Conservation (phyloP, 1,140 invertebrate genomes). For the Phocides pigmalion region DNA sequence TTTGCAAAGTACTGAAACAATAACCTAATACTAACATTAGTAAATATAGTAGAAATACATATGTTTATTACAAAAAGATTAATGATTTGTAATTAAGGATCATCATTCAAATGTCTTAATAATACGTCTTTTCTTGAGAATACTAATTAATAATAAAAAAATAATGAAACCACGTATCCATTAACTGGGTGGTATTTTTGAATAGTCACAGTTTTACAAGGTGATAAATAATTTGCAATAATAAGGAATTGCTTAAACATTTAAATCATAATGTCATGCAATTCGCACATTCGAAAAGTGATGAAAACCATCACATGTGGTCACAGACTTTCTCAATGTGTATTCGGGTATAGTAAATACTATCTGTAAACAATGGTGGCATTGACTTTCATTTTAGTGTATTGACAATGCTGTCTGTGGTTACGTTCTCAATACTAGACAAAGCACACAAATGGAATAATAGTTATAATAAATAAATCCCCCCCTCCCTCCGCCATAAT, state of each 20-base stretch:
- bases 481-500: no score
- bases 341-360: neutral
- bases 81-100: no score
- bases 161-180: neutral
- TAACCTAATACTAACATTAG: no score
- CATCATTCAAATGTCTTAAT: no score
- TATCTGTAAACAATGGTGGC: conserved; percentile 6
- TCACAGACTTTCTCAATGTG: conserved; percentile 5
- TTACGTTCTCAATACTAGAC: neutral
- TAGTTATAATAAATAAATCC: no score
- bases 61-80: no score
- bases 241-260: neutral
- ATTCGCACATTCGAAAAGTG: conserved; percentile 7
- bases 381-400: conserved; percentile 19
- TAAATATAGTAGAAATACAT: no score
- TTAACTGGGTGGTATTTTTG: conserved; percentile 9
- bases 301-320: neutral
- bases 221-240: conserved; percentile 8
- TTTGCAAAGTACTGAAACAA: no score
- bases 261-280: conserved; percentile 9
- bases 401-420: neutral
- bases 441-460: no score
- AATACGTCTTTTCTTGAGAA: no score
- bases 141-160: no score
- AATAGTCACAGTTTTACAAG: neutral